Percentiles rank a stretch among this genome's conserved stretches.
Conservation (phyloP, 1,140 invertebrate species). For the Bilobella aurantiaca region DNA sequence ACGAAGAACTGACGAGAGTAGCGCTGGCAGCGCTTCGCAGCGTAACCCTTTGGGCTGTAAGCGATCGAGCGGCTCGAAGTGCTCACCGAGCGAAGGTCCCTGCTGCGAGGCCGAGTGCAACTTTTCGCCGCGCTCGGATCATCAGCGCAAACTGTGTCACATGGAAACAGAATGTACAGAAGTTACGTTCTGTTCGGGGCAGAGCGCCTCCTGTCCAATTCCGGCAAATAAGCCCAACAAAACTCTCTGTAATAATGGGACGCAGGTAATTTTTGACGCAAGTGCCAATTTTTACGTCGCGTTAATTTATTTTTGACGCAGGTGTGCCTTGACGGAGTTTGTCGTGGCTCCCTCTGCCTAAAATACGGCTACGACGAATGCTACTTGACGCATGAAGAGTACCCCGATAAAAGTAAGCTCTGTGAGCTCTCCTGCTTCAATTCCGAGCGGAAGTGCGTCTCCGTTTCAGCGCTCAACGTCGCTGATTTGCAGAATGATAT, state of each 20-base stretch:
- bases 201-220: conserved; percentile 70
- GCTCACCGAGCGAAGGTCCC: conserved; percentile 89
- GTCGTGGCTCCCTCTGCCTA: conserved; percentile 87
- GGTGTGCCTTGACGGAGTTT: conserved; percentile 87
- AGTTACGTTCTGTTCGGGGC: conserved; percentile 73
- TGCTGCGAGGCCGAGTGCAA: conserved; percentile 68
- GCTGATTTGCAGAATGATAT: conserved; percentile 64
- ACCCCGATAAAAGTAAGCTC: conserved; percentile 71
- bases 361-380: conserved; percentile 90
- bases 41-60: conserved; percentile 62
- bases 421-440: conserved; percentile 90
- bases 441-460: conserved; percentile 57
- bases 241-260: conserved; percentile 73
- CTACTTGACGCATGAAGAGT: conserved; percentile 80
- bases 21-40: conserved; percentile 52
- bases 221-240: conserved; percentile 58
- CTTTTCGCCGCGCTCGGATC: conserved; percentile 62
- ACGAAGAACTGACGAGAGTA: conserved; percentile 56
- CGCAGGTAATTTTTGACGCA: conserved; percentile 44
- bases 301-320: conserved; percentile 36
- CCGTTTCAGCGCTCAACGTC: conserved; percentile 52
- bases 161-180: conserved; percentile 78
- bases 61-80: conserved; percentile 46
- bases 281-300: neutral
- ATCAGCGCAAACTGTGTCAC: conserved; percentile 51